Conservation (phyloP, 1,140 invertebrate species). For the Coelopa frigida region DNA sequence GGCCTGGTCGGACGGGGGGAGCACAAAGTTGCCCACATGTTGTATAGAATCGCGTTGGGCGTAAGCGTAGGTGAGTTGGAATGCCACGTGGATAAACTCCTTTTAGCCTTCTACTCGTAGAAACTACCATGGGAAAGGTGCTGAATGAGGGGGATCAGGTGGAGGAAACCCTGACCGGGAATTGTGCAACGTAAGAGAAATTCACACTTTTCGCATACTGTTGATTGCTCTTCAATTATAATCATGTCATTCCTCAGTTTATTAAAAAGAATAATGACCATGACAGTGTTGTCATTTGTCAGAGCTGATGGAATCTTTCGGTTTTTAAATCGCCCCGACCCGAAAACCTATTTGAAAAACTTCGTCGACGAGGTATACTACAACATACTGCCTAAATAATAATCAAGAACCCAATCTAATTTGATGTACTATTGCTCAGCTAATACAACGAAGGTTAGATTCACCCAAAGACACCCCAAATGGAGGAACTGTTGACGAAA, state of each 20-base stretch:
- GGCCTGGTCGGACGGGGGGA: too few species aligned
- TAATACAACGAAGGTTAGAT: neutral
- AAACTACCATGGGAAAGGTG: slow-evolving; percentile 11
- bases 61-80: too few species aligned
- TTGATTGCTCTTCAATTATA: too few species aligned
- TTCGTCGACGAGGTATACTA: slow-evolving; percentile 4
- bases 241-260: too few species aligned
- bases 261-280: neutral
- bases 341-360: neutral
- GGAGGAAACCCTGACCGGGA: neutral
- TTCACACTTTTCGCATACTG: too few species aligned
- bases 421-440: neutral
- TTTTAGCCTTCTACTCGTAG: too few species aligned
- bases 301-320: neutral
- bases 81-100: too few species aligned
- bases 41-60: too few species aligned
- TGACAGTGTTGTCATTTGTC: neutral
- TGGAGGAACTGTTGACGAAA: neutral
- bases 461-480: neutral
- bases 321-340: neutral
- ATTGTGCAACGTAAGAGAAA: slow-evolving; percentile 6
- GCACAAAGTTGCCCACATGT: too few species aligned
- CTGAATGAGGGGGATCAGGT: slow-evolving; percentile 9
- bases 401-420: neutral
- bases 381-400: neutral